Evolutionary conservation across 1,140 invertebrate species (phyloP).

Genomic region (Lucilia sericata): DNA sequence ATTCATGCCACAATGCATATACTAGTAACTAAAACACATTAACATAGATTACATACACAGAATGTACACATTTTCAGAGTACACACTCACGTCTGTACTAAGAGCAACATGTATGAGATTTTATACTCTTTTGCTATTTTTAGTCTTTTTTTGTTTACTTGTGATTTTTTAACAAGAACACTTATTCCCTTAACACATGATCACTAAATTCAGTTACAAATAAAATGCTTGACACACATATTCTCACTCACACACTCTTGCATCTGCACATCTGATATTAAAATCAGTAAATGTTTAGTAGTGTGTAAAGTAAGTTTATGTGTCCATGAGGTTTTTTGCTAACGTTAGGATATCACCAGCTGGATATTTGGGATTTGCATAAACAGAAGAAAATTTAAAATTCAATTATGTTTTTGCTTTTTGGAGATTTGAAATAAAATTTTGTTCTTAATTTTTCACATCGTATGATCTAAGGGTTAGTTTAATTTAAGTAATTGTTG

Average conservation of each 20-base stretch:
- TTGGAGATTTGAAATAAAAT: neutral
- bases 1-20: neutral
- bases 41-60: neutral
- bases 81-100: neutral
- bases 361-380: neutral
- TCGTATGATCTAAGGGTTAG: neutral
- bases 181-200: conserved; percentile 2
- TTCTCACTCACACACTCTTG: neutral
- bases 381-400: conserved; percentile 5
- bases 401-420: neutral
- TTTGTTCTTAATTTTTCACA: neutral
- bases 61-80: neutral
- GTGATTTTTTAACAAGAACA: neutral
- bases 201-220: neutral
- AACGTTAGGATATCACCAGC: neutral
- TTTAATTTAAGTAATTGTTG: neutral
- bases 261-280: neutral
- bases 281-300: neutral
- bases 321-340: neutral
- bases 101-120: neutral
- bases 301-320: neutral
- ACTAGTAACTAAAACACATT: neutral
- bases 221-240: neutral
- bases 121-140: neutral
- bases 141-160: neutral